Conservation (phyloP, 1,140 invertebrate species). For the Hermetia illucens region DNA sequence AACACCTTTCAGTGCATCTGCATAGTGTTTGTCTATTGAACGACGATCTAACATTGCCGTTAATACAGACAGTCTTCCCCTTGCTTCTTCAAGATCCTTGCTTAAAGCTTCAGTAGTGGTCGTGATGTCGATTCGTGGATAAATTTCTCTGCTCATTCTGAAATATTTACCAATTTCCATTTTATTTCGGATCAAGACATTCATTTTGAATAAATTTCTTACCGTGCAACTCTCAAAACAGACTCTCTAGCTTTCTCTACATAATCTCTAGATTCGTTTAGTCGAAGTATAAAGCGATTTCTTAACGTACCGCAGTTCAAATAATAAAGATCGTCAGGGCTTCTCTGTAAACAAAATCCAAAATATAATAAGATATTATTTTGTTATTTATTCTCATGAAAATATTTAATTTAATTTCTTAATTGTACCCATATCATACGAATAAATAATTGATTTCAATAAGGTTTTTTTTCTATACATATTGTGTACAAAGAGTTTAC, state of each 20-base stretch:
- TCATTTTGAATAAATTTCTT: conserved; percentile 5
- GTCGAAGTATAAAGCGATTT: conserved; percentile 27
- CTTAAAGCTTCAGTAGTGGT: conserved; percentile 21
- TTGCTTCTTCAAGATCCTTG: conserved; percentile 22
- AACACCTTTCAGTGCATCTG: conserved; percentile 46
- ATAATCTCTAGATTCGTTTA: conserved; percentile 27
- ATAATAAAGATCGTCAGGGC: conserved; percentile 25
- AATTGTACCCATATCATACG: no score
- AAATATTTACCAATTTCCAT: not conserved
- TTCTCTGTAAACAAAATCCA: conserved; percentile 14
- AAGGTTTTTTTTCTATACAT: no score
- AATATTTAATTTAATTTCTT: no score
- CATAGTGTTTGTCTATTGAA: conserved; percentile 52
- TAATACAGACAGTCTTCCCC: conserved; percentile 29
- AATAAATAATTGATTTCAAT: no score
- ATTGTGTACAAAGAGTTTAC: no score
- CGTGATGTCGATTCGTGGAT: conserved; percentile 25
- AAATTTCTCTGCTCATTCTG: conserved; percentile 27
- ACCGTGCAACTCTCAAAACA: conserved; percentile 22
- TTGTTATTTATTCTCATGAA: no score
- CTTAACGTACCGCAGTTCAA: conserved; percentile 26
- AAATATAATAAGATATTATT: no score
- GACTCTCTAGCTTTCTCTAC: conserved; percentile 27
- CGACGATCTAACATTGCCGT: conserved; percentile 52
- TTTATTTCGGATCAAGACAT: not conserved